Evolutionary conservation across 2,797 vertebrate species (phyloP).

Genomic region (Periparus ater): DNA sequence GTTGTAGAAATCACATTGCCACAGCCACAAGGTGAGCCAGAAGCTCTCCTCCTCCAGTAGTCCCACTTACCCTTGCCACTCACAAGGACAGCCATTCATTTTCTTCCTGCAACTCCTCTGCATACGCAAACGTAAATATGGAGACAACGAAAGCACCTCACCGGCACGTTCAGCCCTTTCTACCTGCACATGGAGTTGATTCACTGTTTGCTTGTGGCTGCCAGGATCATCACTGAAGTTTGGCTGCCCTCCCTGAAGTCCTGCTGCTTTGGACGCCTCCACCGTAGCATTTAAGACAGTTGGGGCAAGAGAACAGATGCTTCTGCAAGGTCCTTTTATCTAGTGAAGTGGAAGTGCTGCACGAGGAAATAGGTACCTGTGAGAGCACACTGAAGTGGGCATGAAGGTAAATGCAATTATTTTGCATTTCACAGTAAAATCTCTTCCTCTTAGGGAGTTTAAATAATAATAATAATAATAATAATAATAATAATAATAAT

Average conservation of each 20-base stretch:
- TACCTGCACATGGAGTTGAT: not conserved
- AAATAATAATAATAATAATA: not conserved
- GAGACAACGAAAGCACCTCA: not conserved
- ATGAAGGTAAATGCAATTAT: not conserved
- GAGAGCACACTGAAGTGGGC: not conserved
- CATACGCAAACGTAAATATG: not conserved
- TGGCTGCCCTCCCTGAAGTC: conserved; percentile 52
- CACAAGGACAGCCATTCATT: not conserved
- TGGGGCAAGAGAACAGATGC: conserved; percentile 45
- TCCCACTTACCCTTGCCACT: not conserved
- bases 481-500: no score
- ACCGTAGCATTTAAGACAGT: not conserved
- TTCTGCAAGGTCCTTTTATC: conserved; percentile 32
- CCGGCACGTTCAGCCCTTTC: not conserved
- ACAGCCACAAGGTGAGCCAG: not conserved
- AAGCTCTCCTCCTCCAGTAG: not conserved
- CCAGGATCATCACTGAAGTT: conserved; percentile 42
- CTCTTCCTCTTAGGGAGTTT: not conserved
- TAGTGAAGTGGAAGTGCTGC: not conserved
- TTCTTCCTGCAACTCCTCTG: not conserved
- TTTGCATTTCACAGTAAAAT: not conserved
- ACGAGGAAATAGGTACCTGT: not conserved
- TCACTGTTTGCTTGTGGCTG: not conserved
- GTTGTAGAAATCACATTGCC: not conserved
- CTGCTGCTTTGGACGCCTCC: conserved; percentile 31